These are phyloP conservation scores for Echiichthys vipera DNA, from an alignment of 2,797 vertebrate species.

Conservation along the genomic window DNA sequence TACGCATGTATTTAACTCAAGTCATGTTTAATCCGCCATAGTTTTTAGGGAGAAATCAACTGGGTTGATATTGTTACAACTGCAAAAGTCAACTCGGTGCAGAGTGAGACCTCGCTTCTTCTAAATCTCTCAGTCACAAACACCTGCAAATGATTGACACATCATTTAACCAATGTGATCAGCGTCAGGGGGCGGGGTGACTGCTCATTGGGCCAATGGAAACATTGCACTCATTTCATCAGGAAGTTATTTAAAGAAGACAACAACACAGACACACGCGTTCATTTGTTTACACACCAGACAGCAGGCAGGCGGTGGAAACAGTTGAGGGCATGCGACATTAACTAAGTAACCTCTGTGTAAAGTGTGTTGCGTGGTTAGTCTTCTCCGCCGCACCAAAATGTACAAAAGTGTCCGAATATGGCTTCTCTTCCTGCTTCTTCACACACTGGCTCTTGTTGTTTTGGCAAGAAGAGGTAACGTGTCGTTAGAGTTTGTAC, in stretches of 20 bases:
- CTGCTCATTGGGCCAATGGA: slow-evolving; percentile 54
- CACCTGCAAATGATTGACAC: slow-evolving; percentile 56
- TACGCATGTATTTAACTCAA: too few relatives aligned
- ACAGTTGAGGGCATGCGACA: rapidly evolving
- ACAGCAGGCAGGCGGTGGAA: rapidly evolving
- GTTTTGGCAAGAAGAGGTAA: slow-evolving; percentile 50
- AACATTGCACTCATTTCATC: slow-evolving; percentile 1
- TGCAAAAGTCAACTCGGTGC: not conserved
- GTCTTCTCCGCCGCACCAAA: not conserved
- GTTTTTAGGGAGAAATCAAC: too few relatives aligned
- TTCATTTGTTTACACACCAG: not conserved
- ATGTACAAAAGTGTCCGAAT: slow-evolving; percentile 48
- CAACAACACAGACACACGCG: not conserved
- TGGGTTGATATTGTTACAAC: not conserved
- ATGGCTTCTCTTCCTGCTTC: slow-evolving; percentile 43
- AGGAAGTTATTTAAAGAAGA: slow-evolving; percentile 67
- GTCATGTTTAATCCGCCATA: too few relatives aligned
- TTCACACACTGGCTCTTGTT: slow-evolving; percentile 24
- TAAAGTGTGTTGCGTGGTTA: too few relatives aligned
- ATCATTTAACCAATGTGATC: slow-evolving; percentile 22
- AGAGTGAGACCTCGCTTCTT: not conserved
- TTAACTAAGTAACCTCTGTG: not conserved
- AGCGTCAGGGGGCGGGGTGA: slow-evolving; percentile 5
- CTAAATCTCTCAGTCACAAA: too few relatives aligned
- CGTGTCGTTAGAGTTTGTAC: not conserved